Evolutionary conservation across 2,113 vertebrate genomes (phyloP), one percentile per base, ranked within the genome.

Genomic region (Microtus montanus): DNA sequence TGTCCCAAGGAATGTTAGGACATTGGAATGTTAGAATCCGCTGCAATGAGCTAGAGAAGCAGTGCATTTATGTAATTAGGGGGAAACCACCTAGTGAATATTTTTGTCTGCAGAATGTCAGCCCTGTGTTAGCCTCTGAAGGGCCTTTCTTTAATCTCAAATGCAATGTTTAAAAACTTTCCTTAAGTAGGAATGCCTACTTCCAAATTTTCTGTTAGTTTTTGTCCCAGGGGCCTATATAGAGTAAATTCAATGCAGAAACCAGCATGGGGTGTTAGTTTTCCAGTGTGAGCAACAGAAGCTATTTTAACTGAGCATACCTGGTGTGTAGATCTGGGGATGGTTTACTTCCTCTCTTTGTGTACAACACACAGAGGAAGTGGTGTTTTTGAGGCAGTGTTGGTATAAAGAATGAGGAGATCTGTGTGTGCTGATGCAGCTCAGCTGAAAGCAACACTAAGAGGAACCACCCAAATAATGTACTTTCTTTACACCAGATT

Each of bases 1-100:
- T 52, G 87, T 95, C 68, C 20, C 47, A 86, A 33, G 41, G 41
- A 95, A 58, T 80, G 41, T 94, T 90, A 84, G 26, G 35, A 66
- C 2, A 90, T 47, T 58, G 91, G 41, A 90, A 70, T 38, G 80
- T 82, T 83, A 83, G 54, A 28, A 44, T 90, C 66, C 20, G 75
- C 8, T 35, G 24, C 22, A 58, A 0, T 88, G 38, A 92, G 44
- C 68, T 86, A n/a, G 49, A 87, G 80, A 84, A 92, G 49, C 35
- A 74, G 38, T 41, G 13, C 54, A 35, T 95, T 38, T 80, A 10
- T 83, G 15, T n/a, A 47, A 2, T 92, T 80, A 78, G 28, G 64
- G 52, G 33, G n/a, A 49, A 91, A 44, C 7, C 1, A 63, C 52
- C 83, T 89, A 12, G 64, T 44, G 63, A 86, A 47, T 75, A 33